phyloP scores from a whole-genome alignment of 2,888 invertebrate species.

The Malthinus seriepunctatus region DNA sequence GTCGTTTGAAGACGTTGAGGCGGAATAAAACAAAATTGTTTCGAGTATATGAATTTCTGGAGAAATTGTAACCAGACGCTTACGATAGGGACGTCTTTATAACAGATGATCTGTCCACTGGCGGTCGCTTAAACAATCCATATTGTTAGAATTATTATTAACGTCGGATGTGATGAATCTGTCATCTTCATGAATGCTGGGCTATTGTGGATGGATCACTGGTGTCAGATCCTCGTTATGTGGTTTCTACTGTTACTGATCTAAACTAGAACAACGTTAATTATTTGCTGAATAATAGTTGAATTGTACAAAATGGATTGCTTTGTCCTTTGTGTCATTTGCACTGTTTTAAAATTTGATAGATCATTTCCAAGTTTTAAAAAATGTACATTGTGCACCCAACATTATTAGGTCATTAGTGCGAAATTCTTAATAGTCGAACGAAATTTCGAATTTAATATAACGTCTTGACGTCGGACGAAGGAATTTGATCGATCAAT shows the following conservation, averaged over 20 bases:
- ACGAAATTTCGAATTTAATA: conserved; percentile 3
- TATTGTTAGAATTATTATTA: conserved; percentile 47
- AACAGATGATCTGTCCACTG: conserved; percentile 45
- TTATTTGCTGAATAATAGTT: conserved; percentile 32
- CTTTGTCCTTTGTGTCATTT: conserved; percentile 26
- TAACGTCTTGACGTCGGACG: conserved; percentile 1
- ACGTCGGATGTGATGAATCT: conserved; percentile 49
- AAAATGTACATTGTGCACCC: not conserved
- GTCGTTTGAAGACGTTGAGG: conserved; percentile 1
- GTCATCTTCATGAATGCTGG: conserved; percentile 43
- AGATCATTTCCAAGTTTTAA: not conserved
- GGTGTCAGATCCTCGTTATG: conserved; percentile 43
- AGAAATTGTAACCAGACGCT: conserved; percentile 22
- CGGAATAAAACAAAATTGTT: not conserved
- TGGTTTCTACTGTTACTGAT: conserved; percentile 32
- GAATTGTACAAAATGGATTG: conserved; percentile 27
- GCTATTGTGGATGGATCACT: conserved; percentile 43
- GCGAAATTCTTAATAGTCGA: not conserved
- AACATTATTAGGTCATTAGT: not conserved
- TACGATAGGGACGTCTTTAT: conserved; percentile 34
- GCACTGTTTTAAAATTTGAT: conserved; percentile 19
- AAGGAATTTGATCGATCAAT: conserved; percentile 18
- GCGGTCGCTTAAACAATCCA: conserved; percentile 44
- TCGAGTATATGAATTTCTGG: conserved; percentile 14
- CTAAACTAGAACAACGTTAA: conserved; percentile 31